Percentiles rank a stretch among this genome's conserved stretches.
Evolutionary conservation across 2,888 invertebrate species (phyloP).

Genomic region (Lasioglossum marginatum): DNA sequence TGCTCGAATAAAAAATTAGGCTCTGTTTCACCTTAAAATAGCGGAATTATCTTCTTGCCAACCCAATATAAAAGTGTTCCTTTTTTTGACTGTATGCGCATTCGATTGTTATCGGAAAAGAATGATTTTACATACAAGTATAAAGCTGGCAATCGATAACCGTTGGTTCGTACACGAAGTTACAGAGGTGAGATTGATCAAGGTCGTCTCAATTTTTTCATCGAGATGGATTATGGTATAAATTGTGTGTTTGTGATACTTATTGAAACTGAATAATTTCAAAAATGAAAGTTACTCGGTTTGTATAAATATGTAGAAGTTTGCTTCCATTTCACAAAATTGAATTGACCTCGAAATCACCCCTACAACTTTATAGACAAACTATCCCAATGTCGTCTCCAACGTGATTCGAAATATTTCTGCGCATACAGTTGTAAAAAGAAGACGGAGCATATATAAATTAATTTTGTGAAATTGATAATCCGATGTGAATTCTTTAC

Average conservation of each 20-base stretch:
- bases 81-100: background rate
- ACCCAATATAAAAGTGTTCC: no score
- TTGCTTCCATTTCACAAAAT: background rate
- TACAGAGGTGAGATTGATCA: background rate
- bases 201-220: background rate
- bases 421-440: background rate
- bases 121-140: background rate
- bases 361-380: background rate
- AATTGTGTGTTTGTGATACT: background rate
- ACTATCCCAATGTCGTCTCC: background rate
- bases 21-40: no score
- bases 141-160: background rate
- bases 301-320: background rate
- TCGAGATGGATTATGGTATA: background rate
- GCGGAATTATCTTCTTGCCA: no score
- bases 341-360: background rate
- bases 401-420: background rate
- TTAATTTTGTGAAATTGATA: slow-evolving; percentile 33
- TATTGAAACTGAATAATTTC: background rate
- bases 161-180: background rate
- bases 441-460: slow-evolving; percentile 9
- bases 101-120: background rate
- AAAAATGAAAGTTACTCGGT: background rate
- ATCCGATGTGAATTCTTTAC: slow-evolving; percentile 12
- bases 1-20: no score